Evolutionary conservation across 2,113 vertebrate genomes (phyloP).

Genomic region (Cephalopholis sonnerati): DNA sequence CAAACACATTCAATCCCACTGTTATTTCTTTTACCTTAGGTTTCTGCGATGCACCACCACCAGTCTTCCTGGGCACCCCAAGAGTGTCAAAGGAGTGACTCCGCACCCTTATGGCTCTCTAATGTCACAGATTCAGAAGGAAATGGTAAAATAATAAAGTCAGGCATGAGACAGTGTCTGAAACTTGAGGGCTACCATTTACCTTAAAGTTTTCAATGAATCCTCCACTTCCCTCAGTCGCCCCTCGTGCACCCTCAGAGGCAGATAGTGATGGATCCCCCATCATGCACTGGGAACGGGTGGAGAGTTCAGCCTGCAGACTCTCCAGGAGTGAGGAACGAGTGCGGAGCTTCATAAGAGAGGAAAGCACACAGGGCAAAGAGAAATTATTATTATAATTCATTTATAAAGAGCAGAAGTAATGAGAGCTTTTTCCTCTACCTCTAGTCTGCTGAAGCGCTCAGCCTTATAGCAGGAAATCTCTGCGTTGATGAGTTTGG

Average conservation of each 20-base stretch:
- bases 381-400: neutral
- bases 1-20: neutral
- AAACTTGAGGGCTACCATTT: slow-evolving; percentile 13
- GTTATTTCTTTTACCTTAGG: slow-evolving; percentile 69
- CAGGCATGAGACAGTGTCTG: neutral
- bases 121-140: slow-evolving; percentile 13
- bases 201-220: slow-evolving; percentile 97
- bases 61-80: slow-evolving; percentile 81
- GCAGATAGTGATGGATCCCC: slow-evolving; percentile 77
- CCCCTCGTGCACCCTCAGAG: slow-evolving; percentile 73
- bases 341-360: slow-evolving; percentile 86
- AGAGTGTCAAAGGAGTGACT: slow-evolving; percentile 92
- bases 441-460: slow-evolving; percentile 91
- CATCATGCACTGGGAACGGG: slow-evolving; percentile 90
- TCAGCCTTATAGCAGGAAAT: slow-evolving; percentile 92
- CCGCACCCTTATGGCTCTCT: slow-evolving; percentile 92
- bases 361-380: neutral
- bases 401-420: neutral
- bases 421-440: slow-evolving; percentile 52
- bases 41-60: slow-evolving; percentile 67
- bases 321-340: slow-evolving; percentile 90
- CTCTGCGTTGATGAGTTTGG: slow-evolving; percentile 94
- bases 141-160: neutral
- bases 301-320: slow-evolving; percentile 88
- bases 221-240: slow-evolving; percentile 88